Evolutionary conservation across 2,113 vertebrate genomes (phyloP).

Genomic region (Helogale parvula): DNA sequence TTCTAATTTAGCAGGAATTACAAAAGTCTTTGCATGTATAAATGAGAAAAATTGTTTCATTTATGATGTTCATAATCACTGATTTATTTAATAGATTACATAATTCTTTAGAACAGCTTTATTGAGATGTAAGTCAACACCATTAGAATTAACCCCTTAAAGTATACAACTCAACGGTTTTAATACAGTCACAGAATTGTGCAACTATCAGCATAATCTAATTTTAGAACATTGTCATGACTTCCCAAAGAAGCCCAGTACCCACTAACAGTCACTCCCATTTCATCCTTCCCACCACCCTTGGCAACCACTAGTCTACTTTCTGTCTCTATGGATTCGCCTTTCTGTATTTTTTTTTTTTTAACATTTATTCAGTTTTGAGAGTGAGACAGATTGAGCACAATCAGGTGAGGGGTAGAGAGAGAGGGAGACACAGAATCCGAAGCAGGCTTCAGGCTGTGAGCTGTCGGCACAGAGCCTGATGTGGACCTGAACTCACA

Average conservation of each 20-base stretch:
- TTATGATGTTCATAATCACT: background rate
- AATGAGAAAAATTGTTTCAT: background rate
- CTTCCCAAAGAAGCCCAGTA: background rate
- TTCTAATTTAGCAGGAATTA: background rate
- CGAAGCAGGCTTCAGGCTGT: too few species aligned
- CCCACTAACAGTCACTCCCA: background rate
- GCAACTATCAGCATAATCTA: background rate
- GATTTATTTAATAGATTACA: background rate
- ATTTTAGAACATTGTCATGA: background rate
- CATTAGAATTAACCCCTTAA: background rate
- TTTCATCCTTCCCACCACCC: background rate
- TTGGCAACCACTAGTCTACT: background rate
- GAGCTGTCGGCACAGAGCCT: too few species aligned
- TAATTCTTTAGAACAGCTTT: background rate
- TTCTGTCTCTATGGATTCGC: background rate
- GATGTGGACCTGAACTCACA: too few species aligned
- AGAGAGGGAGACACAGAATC: too few species aligned
- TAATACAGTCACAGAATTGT: background rate
- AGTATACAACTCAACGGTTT: background rate
- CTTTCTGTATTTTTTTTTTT: background rate
- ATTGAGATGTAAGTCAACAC: background rate
- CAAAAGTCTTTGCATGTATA: background rate
- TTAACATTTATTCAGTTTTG: too few species aligned
- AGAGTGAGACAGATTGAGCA: too few species aligned
- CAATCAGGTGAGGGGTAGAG: too few species aligned